Evolutionary conservation across 2,797 vertebrate genomes (phyloP).

Genomic region (Parambassis ranga): DNA sequence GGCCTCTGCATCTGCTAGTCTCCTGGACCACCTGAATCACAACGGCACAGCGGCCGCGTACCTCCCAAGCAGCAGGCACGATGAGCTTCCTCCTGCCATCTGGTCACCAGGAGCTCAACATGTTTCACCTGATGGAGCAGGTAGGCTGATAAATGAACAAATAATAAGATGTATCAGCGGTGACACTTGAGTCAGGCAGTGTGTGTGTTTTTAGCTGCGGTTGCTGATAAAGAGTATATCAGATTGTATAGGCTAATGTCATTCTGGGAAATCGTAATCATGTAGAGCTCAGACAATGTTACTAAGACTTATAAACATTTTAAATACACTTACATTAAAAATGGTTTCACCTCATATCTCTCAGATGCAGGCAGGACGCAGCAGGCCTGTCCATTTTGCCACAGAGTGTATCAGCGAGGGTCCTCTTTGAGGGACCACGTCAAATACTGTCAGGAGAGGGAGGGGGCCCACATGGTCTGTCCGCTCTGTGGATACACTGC

Average conservation of each 20-base stretch:
- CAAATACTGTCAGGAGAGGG: slow-evolving; percentile 79
- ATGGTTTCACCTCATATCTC: slow-evolving; percentile 10
- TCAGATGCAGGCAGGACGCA: slow-evolving; percentile 62
- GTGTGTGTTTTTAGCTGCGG: neutral
- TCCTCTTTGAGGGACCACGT: slow-evolving; percentile 78
- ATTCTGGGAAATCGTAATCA: slow-evolving; percentile 24
- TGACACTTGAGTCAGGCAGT: neutral
- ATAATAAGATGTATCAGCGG: neutral
- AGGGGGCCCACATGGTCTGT: slow-evolving; percentile 70
- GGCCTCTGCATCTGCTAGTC: slow-evolving; percentile 57
- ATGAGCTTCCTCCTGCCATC: slow-evolving; percentile 72
- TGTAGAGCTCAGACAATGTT: no score
- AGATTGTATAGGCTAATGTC: neutral
- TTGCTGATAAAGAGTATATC: neutral
- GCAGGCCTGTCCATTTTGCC: slow-evolving; percentile 81
- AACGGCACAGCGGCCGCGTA: slow-evolving; percentile 62
- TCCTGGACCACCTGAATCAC: slow-evolving; percentile 61
- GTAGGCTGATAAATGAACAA: slow-evolving; percentile 36
- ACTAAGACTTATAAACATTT: no score
- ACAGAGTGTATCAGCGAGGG: slow-evolving; percentile 71
- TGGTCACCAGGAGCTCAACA: slow-evolving; percentile 77
- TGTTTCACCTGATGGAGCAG: slow-evolving; percentile 70
- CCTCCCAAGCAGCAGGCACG: slow-evolving; percentile 45
- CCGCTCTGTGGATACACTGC: slow-evolving; percentile 81
- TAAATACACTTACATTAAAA: no score